Evolutionary conservation across 2,797 vertebrate genomes (phyloP), one percentile per base, ranked within the genome.

Genomic region (Pseudotriccus pelzelni): DNA sequence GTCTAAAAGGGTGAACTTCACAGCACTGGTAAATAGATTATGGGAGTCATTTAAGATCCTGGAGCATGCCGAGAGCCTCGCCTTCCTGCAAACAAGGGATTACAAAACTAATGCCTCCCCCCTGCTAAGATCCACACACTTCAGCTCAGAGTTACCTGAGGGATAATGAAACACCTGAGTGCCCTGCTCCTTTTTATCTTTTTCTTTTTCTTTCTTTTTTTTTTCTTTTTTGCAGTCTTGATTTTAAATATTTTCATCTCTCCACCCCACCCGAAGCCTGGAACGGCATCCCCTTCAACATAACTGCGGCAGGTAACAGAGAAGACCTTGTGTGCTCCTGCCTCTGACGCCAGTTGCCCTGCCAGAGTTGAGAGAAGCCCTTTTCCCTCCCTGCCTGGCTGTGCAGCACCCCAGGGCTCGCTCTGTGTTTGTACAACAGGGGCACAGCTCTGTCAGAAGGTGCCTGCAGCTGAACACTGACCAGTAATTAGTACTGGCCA

Each of bases 21-120:
- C 90, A 93, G 93, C 87, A 36, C 74, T 95, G 87, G 88, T 91
- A 94, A 96, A 96, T 94, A 91, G 79, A 86, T 96, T 90, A 92
- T 43, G 90, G 87, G 79, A 96, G 49, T 70, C 86, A 85, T 75
- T 96, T 75, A 76, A 86, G 89, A 96, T 84, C 69, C 90, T 6
- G 2, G 75, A 94, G 76, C 68, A 41, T 1, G 28, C 84, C 23
- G 13, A 62, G 49, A 80, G 63, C 53, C 30, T 89, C 28, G 0
- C 24, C 32, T 47, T 70, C 47, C 20, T 72, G 50, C 90, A 83
- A 93, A 89, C 64, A 93, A 56, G 76, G 46, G 79, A 80, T 84
- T 87, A 63, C 60, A 91, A 81, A 83, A 74, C 41, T 37, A 77
- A 56, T 11, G 10, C 49, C 56, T 84, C 73, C 49, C 11, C 56